Conservation (phyloP, 2,888 invertebrate genomes). For the Philhelius pedissequus region DNA sequence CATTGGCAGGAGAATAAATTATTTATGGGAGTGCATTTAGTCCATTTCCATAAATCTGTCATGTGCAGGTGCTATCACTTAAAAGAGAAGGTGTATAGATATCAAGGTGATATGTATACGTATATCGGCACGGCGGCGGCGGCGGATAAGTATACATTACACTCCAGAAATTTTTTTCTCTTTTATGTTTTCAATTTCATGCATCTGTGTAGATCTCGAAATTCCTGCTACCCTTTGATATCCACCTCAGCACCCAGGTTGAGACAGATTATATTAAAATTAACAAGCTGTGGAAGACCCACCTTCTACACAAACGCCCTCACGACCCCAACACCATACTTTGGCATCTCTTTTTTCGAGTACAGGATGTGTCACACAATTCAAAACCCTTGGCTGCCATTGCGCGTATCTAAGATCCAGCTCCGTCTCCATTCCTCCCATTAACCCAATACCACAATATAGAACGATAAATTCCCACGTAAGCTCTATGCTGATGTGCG, state of each 20-base stretch:
- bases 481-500: conserved; percentile 13
- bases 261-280: conserved; percentile 57
- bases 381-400: conserved; percentile 52
- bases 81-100: neutral
- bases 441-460: conserved; percentile 21
- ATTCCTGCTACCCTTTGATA: conserved; percentile 20
- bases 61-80: neutral
- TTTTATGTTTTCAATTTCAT: conserved; percentile 14
- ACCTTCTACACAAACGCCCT: neutral
- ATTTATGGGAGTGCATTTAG: neutral
- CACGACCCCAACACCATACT: neutral
- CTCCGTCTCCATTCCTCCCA: neutral
- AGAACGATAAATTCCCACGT: conserved; percentile 26
- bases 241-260: conserved; percentile 32
- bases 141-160: neutral
- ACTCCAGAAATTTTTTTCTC: neutral
- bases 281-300: neutral
- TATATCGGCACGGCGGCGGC: neutral
- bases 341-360: neutral
- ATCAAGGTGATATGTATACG: neutral
- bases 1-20: neutral
- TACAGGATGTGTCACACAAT: conserved; percentile 53
- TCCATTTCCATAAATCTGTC: conserved; percentile 28
- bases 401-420: conserved; percentile 30
- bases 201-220: conserved; percentile 24